Evolutionary conservation across 2,797 vertebrate species (phyloP), one percentile per base, ranked within the genome.

Genomic region (Novumbra hubbsi): DNA sequence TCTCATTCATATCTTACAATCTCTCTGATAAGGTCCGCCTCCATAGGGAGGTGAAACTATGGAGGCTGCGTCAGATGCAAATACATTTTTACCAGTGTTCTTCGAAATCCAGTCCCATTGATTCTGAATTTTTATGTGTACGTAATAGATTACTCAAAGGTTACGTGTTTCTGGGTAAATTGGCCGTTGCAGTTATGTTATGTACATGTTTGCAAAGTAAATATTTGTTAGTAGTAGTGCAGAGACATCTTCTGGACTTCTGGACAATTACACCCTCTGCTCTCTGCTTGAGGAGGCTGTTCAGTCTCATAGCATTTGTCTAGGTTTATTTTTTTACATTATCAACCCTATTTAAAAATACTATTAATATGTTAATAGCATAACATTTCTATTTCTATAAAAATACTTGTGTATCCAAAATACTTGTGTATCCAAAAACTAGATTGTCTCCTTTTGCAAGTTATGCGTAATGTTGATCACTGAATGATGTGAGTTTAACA

Each of bases 11-110:
- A 80, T 88, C 87, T 80, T 86, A 81, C 86, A 86, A 68, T 88
- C 88, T 84, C 88, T 84, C 82, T 70, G 84, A 82, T 80, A 87
- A 87, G 88, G 92, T 90, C 93, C 92, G 85, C 83, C 88, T 88
- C 86, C 86, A 81, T 86, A 82, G 87, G 90, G 90, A 88, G 90
- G 90, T 88, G 85, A 88, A 57, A 76, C 70, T 68, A 57, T 74
- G 19, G 70, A 60, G 65, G 70, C 69, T 71, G 73, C 80, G 63
- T 48, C 73, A 52, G 24, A 70, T 52, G 17, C 4, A 50, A 17
- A 24, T 7, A 57, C 21, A 21, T 8, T n/a, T 21, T 24, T 57
- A 24, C 21, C 21, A 5, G 9, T 24, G 8, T 57, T 57, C 55
- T 21, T 9, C 24, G 55, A 57, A n/a, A 24, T 57, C 55, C 55